Base-by-base conservation (phyloP, 2,888 invertebrate genomes). In the Epicampocera succincta region DNA sequence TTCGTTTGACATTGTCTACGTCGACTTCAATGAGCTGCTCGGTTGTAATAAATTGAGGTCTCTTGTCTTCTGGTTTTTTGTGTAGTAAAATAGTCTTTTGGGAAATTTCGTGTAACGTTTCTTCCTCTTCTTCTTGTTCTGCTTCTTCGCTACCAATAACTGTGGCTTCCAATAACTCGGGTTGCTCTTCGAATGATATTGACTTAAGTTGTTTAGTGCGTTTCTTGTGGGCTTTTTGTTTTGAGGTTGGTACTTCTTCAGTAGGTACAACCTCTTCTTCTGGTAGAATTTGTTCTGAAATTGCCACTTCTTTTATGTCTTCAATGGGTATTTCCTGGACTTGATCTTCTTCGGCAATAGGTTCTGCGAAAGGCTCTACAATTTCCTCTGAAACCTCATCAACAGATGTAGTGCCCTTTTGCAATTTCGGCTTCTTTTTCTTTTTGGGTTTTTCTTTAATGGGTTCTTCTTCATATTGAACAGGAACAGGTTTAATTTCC, bases 1-100 rank as follows among this genome's bases (percentile, higher is more conserved):
- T 93, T 87, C 93, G 93, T 80, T 92, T 92, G 65, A 92, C 92
- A 72, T 90, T 88, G 72, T 91, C 89, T 13, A 91, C 89, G 84
- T 90, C 91, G 48, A 90, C 87, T 71, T 89, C 89, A 50, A 88
- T 88, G 12, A 90, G 85, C 85, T 90, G 89, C 80, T 89, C 89
- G 13, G 90, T 90, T 38, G 90, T 90, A 3, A 89, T 89, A 78
- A 87, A 89, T 84, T 90, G 87, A 54, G 89, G 89, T 85, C 87
- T 86, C 52, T 87, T 88, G 85, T 92, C 92, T 84, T 90, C 88
- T 81, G 92, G 88, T 86, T 90, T 90, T 66, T 90, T 90, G 29
- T 71, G 60, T 1, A 90, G 85, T 84, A 88, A 90, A 56, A 92
- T 92, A 86, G 92, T 91, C 84, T 92, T 92, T 87, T 92, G 91